Conservation (phyloP, 1,140 invertebrate species). For the Coenobita brevimanus region DNA sequence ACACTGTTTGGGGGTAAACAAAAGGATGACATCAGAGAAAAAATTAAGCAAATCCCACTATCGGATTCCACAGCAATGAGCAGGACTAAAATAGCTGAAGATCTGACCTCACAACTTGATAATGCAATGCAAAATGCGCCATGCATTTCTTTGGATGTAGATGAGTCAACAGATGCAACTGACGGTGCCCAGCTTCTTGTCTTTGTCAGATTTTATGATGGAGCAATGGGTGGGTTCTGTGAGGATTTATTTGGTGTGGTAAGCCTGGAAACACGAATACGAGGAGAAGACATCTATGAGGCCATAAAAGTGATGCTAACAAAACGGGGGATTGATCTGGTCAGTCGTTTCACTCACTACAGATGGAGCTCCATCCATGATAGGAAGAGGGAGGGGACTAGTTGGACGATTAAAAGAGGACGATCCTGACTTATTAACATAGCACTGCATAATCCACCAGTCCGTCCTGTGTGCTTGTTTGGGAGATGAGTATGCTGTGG, state of each 20-base stretch:
- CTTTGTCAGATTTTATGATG: slow-evolving; percentile 30
- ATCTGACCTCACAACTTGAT: too few relatives aligned
- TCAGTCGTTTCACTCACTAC: slow-evolving; percentile 33
- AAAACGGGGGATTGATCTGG: slow-evolving; percentile 13
- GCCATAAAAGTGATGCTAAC: slow-evolving; percentile 6
- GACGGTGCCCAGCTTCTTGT: slow-evolving; percentile 7
- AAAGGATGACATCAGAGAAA: too few relatives aligned
- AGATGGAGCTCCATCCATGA: slow-evolving; percentile 19
- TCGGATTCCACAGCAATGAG: too few relatives aligned
- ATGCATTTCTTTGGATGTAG: too few relatives aligned
- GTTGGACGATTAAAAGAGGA: slow-evolving; percentile 28
- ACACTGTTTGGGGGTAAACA: too few relatives aligned
- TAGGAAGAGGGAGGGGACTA: background rate
- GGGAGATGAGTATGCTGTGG: slow-evolving; percentile 28
- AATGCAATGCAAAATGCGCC: too few relatives aligned
- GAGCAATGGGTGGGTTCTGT: background rate
- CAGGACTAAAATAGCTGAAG: too few relatives aligned
- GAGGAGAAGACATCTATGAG: background rate
- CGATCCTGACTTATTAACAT: slow-evolving; percentile 14
- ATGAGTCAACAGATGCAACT: slow-evolving; percentile 1
- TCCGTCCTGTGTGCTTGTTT: slow-evolving; percentile 29
- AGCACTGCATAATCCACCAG: slow-evolving; percentile 42
- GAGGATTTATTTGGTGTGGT: slow-evolving; percentile 17
- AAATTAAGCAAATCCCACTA: too few relatives aligned
- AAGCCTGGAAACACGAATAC: slow-evolving; percentile 8